Conservation (phyloP, 2,113 vertebrate genomes). For the Silurus asotus region DNA sequence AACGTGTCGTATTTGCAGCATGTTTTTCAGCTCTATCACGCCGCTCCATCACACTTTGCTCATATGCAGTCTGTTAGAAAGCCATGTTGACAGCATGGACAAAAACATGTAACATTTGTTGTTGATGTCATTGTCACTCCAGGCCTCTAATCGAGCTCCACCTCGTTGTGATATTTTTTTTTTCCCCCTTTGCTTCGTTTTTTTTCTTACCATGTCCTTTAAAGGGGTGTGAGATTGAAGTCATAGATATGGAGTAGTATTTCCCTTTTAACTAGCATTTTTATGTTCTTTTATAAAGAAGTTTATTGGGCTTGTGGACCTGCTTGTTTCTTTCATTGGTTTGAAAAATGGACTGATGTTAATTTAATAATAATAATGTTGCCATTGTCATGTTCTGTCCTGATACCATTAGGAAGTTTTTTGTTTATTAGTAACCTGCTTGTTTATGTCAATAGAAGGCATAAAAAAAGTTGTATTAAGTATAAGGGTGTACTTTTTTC, state of each 20-base stretch:
- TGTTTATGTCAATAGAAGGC: neutral
- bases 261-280: neutral
- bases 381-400: no score
- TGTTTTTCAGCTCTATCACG: neutral
- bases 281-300: neutral
- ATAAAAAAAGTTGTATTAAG: neutral
- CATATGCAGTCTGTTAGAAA: constrained; percentile 1
- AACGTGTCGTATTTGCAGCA: neutral
- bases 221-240: neutral
- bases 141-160: neutral
- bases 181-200: neutral
- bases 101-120: neutral
- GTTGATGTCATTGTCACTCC: neutral
- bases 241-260: neutral
- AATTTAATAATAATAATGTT: neutral
- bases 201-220: neutral
- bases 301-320: neutral
- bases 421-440: neutral
- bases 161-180: neutral
- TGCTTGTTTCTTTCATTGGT: neutral
- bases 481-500: neutral
- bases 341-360: neutral
- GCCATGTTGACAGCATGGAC: neutral
- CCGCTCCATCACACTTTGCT: neutral
- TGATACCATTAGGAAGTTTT: neutral